Evolutionary conservation across 2,888 invertebrate species (phyloP).

Genomic region (Nomada lathburiana): DNA sequence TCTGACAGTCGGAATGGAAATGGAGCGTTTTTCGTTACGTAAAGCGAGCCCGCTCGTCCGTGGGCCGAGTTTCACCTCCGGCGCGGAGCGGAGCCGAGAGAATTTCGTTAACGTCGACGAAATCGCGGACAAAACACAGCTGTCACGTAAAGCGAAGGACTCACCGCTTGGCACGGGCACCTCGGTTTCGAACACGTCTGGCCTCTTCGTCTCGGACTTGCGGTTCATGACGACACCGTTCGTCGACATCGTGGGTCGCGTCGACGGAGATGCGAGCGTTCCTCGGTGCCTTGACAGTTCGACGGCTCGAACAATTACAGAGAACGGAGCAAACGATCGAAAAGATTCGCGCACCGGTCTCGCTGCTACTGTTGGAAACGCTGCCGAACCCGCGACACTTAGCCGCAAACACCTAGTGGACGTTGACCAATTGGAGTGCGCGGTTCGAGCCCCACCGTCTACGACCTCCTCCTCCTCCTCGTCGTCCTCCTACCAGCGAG

Average conservation of each 20-base stretch:
- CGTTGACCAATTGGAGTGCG: constrained; percentile 73
- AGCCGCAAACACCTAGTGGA: constrained; percentile 75
- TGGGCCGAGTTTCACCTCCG: neutral
- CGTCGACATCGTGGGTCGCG: constrained; percentile 68
- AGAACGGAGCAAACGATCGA: neutral
- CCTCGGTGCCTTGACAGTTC: neutral
- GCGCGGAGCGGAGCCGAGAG: neutral
- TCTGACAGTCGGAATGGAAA: neutral
- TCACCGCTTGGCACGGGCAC: constrained; percentile 70
- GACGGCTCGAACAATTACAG: constrained; percentile 5
- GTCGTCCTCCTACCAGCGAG: constrained; percentile 18
- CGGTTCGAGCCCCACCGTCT: constrained; percentile 51
- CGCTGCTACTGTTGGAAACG: constrained; percentile 75
- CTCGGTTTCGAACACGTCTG: constrained; percentile 73
- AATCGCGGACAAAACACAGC: neutral
- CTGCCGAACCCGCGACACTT: constrained; percentile 75
- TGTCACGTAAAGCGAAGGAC: constrained; percentile 23
- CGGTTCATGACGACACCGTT: constrained; percentile 73
- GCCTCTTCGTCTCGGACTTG: constrained; percentile 68
- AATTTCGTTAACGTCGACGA: neutral
- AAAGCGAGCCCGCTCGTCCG: constrained; percentile 1
- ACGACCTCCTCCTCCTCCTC: constrained; percentile 10
- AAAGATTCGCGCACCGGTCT: constrained; percentile 61
- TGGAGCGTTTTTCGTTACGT: constrained; percentile 24
- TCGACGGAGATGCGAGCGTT: no score